Conservation (phyloP, 2,888 invertebrate genomes). For the Erannis defoliaria region DNA sequence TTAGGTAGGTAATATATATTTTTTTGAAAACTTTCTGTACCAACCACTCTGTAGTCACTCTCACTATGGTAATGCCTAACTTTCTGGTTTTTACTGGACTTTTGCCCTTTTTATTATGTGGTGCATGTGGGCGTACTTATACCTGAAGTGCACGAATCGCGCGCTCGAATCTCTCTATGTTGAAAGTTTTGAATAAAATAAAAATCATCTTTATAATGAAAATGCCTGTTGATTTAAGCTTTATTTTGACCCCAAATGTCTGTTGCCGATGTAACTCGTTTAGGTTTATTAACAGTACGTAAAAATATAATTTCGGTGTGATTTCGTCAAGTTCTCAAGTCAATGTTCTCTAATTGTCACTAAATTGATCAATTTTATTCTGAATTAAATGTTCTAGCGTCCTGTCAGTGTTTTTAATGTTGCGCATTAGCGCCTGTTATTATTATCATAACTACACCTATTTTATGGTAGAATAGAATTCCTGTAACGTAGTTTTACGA, state of each 20-base stretch:
- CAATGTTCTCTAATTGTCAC: constrained; percentile 48
- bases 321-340: constrained; percentile 54
- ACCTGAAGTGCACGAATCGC: no score
- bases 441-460: constrained; percentile 55
- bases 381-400: constrained; percentile 44
- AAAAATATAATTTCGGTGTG: constrained; percentile 46
- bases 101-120: no score
- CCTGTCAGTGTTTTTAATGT: constrained; percentile 56
- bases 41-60: no score
- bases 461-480: constrained; percentile 75
- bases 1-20: no score
- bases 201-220: no score
- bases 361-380: constrained; percentile 45
- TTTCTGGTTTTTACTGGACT: no score
- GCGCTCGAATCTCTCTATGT: no score
- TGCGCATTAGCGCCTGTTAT: constrained; percentile 53
- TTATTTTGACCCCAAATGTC: constrained; percentile 12
- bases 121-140: no score
- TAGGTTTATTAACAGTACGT: constrained; percentile 35
- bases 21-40: no score
- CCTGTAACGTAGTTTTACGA: constrained; percentile 79
- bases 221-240: background rate
- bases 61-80: no score
- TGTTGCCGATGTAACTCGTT: constrained; percentile 30
- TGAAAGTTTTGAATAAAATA: no score